Conservation (phyloP, 2,797 vertebrate genomes). For the Lophotriccus pileatus region DNA sequence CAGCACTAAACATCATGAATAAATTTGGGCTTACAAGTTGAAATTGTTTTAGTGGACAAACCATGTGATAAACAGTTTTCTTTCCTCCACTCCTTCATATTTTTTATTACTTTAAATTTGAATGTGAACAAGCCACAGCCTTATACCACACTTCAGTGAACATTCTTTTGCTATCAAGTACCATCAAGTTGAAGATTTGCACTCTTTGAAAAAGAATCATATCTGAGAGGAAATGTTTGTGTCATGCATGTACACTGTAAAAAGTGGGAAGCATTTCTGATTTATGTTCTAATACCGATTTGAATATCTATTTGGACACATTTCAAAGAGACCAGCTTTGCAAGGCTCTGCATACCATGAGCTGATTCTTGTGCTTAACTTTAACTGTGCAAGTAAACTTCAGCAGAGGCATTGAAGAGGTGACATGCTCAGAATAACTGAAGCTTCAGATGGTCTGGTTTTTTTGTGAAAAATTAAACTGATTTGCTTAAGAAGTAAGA, state of each 20-base stretch:
- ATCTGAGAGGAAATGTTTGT: not conserved
- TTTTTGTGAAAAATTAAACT: too few relatives aligned
- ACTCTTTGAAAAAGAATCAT: not conserved
- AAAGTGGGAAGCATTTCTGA: constrained; percentile 10
- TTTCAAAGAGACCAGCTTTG: not conserved
- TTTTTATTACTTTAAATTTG: not conserved
- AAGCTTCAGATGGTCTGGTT: not conserved
- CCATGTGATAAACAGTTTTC: not conserved
- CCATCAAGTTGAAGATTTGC: not conserved
- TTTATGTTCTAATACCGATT: not conserved
- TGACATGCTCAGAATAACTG: not conserved
- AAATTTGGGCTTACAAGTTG: not conserved
- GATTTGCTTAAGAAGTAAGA: too few relatives aligned
- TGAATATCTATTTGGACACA: not conserved
- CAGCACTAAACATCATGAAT: not conserved
- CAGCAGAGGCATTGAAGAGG: not conserved
- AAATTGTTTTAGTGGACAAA: not conserved
- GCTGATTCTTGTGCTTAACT: not conserved
- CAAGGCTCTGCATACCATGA: not conserved
- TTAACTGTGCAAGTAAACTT: not conserved
- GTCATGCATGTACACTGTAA: not conserved
- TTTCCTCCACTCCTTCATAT: not conserved
- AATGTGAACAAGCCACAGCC: not conserved
- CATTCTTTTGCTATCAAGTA: not conserved
- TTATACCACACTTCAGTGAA: not conserved